These are phyloP conservation scores for Arge pagana DNA, from an alignment of 2,888 invertebrate genomes.

Conservation along the genomic window DNA sequence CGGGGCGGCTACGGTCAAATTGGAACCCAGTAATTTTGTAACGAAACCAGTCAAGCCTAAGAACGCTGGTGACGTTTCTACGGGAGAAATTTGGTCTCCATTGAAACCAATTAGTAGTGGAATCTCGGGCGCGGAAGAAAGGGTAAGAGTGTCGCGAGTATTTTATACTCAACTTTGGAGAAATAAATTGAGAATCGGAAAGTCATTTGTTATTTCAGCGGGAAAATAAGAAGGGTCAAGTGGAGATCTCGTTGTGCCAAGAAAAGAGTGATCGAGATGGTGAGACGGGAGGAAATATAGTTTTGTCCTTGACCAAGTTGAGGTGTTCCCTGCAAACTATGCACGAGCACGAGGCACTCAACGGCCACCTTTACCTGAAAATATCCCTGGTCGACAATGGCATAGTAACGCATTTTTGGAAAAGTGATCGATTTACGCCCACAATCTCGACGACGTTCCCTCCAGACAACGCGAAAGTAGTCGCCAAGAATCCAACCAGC, in stretches of 20 bases:
- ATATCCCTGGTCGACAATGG: constrained; percentile 75
- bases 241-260: constrained; percentile 69
- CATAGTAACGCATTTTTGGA: constrained; percentile 66
- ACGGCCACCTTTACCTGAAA: constrained; percentile 77
- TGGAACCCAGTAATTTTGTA: constrained; percentile 68
- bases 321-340: constrained; percentile 73
- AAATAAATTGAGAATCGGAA: constrained; percentile 13
- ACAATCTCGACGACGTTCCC: constrained; percentile 79
- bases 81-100: constrained; percentile 73
- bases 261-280: constrained; percentile 67
- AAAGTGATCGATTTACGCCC: constrained; percentile 74
- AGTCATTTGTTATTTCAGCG: constrained; percentile 58
- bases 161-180: not conserved
- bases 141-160: no score
- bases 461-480: constrained; percentile 67
- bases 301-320: constrained; percentile 67
- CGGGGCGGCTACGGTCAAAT: constrained; percentile 71
- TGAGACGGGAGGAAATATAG: constrained; percentile 67
- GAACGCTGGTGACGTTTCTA: constrained; percentile 62
- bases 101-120: constrained; percentile 71
- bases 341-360: constrained; percentile 71
- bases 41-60: constrained; percentile 63
- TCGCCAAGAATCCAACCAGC: constrained; percentile 66
- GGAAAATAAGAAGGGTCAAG: constrained; percentile 71
- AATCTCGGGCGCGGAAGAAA: constrained; percentile 61